A percentile compares a stretch with the other conserved stretches of the same genome.
These are phyloP conservation scores for Pheucticus melanocephalus DNA, from an alignment of 2,113 vertebrate genomes.

Conservation along the genomic window DNA sequence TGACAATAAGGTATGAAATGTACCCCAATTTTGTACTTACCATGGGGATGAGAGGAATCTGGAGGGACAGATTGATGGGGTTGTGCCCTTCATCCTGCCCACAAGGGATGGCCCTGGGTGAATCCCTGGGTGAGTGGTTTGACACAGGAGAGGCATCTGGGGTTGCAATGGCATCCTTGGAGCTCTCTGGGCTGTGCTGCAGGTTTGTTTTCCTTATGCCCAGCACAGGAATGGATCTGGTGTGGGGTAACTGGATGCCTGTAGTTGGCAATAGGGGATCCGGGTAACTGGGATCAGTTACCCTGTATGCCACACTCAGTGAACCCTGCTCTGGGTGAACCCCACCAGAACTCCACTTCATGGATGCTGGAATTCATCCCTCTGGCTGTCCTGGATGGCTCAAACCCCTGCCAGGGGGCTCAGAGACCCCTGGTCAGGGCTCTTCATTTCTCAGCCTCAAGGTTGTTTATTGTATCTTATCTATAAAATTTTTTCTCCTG, in stretches of 20 bases:
- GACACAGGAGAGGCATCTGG: neutral
- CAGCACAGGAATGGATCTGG: neutral
- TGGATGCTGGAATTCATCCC: too few relatives aligned
- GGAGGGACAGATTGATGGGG: neutral
- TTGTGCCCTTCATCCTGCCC: neutral
- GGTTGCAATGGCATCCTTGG: neutral
- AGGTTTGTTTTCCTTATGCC: neutral
- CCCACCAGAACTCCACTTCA: neutral
- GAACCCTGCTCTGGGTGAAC: too few relatives aligned
- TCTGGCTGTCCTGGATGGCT: too few relatives aligned
- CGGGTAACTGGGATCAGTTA: neutral
- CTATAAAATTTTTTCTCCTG: too few relatives aligned
- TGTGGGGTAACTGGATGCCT: neutral
- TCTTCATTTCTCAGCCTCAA: too few relatives aligned
- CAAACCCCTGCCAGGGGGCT: too few relatives aligned
- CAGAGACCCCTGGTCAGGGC: too few relatives aligned
- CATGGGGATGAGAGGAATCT: neutral
- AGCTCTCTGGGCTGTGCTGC: neutral
- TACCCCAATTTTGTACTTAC: neutral
- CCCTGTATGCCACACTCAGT: neutral
- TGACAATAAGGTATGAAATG: neutral
- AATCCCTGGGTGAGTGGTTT: neutral
- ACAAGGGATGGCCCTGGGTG: neutral
- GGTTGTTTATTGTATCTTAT: too few relatives aligned
- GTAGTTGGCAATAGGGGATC: accelerated